Conservation (phyloP, 92 coral and sea anemone species). For the Umimayanthus chanpuru region DNA sequence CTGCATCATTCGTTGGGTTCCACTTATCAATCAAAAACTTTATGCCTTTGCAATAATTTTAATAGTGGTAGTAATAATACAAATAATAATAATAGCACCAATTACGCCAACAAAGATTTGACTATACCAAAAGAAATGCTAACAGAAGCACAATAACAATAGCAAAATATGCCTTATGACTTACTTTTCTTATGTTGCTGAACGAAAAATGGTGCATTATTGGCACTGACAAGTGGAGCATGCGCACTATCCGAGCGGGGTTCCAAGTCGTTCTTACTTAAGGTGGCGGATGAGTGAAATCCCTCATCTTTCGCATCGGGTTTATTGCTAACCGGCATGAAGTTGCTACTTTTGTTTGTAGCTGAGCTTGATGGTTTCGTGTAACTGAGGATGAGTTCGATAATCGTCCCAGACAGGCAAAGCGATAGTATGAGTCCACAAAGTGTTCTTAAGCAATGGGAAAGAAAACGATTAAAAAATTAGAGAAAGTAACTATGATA, state of each 20-base stretch:
- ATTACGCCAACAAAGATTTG: too few species aligned
- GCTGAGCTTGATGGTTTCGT: background rate
- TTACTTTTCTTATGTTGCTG: conserved; percentile 2
- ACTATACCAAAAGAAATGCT: too few species aligned
- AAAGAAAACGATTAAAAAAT: background rate
- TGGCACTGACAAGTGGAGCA: background rate
- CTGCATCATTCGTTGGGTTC: too few species aligned
- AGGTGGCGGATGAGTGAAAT: background rate
- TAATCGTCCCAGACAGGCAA: conserved; percentile 51
- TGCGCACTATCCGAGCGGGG: background rate
- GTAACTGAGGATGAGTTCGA: conserved; percentile 28
- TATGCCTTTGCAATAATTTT: too few species aligned
- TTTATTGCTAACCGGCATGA: background rate
- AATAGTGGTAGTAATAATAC: too few species aligned
- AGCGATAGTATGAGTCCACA: conserved; percentile 50
- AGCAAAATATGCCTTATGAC: background rate
- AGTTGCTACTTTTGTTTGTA: background rate
- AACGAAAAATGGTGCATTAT: background rate
- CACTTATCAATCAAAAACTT: too few species aligned
- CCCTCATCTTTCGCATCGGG: conserved; percentile 1
- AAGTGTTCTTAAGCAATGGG: conserved; percentile 2
- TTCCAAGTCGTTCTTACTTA: background rate
- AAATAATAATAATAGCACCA: too few species aligned
- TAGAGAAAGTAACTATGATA: background rate
- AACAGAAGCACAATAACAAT: background rate